Evolutionary conservation across 2,113 vertebrate species (phyloP), one percentile per base, ranked within the genome.

Genomic region (Chaetodon trifascialis): DNA sequence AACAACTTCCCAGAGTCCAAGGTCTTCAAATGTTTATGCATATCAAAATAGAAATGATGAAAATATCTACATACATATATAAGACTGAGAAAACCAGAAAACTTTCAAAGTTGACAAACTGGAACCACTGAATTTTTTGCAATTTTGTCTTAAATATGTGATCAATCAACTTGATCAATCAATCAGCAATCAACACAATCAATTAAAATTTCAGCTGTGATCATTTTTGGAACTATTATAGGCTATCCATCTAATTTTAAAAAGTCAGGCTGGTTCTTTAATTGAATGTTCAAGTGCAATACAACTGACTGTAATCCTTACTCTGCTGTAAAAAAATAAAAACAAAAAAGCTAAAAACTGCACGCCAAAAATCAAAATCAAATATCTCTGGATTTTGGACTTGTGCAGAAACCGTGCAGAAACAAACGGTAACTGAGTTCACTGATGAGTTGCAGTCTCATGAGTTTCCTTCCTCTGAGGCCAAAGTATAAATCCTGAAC

Each of bases 391-490:
- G 23, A 74, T 30, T 30, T 30, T 30, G 1, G 30, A 30, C 30
- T 30, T 30, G 30, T 30, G 30, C 30, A 30, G 30, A 30, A 30
- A 30, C 30, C 30, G 30, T 30, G 30, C 30, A 30, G 30, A 30
- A 30, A 30, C 30, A 30, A 30, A 82, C 65, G 84, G 88, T 56
- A 79, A 82, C 34, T 65, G 42, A 76, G 74, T 85, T 51, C 51
- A 66, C 78, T 68, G 87, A 84, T 87, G 89, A 87, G 79, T 79
- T 72, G 23, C 67, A 71, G 79, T 80, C 86, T 86, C 58, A 25
- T 82, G 86, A 87, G 69, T 89, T 92, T 93, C 85, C 90, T 90
- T 88, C 75, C 76, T 85, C 69, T 40, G 54, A 74, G 60, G 80
- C 84, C 88, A 90, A 88, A 82, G 64, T 83, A 66, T 83, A 88